phyloP scores from a whole-genome alignment of 2,888 invertebrate genomes.

The Trachelus stipa region DNA sequence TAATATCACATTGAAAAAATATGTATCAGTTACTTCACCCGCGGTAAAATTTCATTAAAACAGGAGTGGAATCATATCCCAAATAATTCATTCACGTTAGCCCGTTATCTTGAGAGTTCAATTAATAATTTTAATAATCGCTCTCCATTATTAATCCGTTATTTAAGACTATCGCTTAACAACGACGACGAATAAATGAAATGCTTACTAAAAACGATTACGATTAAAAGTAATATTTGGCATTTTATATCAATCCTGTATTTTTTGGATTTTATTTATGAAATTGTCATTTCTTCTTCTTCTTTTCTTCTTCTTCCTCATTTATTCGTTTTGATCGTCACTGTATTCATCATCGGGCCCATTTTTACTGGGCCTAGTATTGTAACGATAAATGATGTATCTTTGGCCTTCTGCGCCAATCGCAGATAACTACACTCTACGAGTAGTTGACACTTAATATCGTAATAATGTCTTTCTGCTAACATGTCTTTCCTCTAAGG shows the following conservation, averaged over 20 bases:
- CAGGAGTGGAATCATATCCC: background rate
- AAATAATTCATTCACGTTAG: background rate
- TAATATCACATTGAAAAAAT: slow-evolving; percentile 63
- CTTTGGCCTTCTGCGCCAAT: slow-evolving; percentile 35
- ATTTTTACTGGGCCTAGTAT: background rate
- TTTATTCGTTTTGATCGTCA: background rate
- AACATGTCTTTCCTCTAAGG: background rate
- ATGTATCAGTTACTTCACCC: slow-evolving; percentile 47
- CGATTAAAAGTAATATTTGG: slow-evolving; percentile 44
- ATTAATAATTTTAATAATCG: background rate
- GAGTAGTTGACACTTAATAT: background rate
- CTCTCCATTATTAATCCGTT: slow-evolving; percentile 17
- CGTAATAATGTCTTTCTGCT: background rate
- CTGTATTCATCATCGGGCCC: background rate
- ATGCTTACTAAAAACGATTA: slow-evolving; percentile 43
- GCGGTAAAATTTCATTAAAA: background rate
- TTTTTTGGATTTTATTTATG: background rate
- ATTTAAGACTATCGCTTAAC: slow-evolving; percentile 37
- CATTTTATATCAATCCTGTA: slow-evolving; percentile 27
- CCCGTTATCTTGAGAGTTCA: background rate
- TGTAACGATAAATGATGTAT: background rate
- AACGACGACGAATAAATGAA: slow-evolving; percentile 44
- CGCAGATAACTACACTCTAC: background rate
- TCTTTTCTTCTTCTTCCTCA: background rate
- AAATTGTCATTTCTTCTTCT: background rate